Evolutionary conservation across 1,140 invertebrate species (phyloP), one percentile per base, ranked within the genome.

Genomic region (Philotrypesis tridentata): DNA sequence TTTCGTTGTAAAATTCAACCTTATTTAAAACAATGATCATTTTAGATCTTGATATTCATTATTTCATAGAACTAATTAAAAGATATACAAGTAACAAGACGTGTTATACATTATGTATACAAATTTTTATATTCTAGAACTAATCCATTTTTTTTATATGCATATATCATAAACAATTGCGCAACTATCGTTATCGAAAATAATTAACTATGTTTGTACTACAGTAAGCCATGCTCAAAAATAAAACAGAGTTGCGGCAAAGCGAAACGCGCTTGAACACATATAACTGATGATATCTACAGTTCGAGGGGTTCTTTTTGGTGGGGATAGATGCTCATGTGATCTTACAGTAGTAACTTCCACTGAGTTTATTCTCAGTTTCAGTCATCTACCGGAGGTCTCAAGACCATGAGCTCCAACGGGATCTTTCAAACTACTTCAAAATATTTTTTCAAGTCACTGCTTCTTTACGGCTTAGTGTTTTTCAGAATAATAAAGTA

Each of bases 301-400:
- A 72, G 63, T 55, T 40, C 79, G 70, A 23, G 73, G 75, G 60
- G 48, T 63, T 71, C 21, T 73, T 63, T 8, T 83, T 77, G 82
- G 84, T 72, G 85, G 87, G 83, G 82, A 84, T 82, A 65, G 60
- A 40, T 63, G 67, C 33, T 71, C 76, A 63, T 70, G 61, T 83
- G 79, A 82, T 80, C 80, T 84, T 79, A 84, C 75, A 78, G 85
- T 83, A 84, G 72, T 79, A 70, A 78, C 82, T 76, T 83, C 73
- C 70, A 67, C 68, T 84, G 61, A 43, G 71, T 80, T 77, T 12
- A 78, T 11, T 31, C 40, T 83, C 74, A 77, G 55, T 48, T 55
- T 29, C 23, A 89, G 87, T 89, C 72, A 89, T 83, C 82, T 83
- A 75, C 84, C 85, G 83, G 86, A 88, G 85, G 79, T 84, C 82